Evolutionary conservation across 1,140 invertebrate species (phyloP).

Genomic region (Sycophaga agraensis): DNA sequence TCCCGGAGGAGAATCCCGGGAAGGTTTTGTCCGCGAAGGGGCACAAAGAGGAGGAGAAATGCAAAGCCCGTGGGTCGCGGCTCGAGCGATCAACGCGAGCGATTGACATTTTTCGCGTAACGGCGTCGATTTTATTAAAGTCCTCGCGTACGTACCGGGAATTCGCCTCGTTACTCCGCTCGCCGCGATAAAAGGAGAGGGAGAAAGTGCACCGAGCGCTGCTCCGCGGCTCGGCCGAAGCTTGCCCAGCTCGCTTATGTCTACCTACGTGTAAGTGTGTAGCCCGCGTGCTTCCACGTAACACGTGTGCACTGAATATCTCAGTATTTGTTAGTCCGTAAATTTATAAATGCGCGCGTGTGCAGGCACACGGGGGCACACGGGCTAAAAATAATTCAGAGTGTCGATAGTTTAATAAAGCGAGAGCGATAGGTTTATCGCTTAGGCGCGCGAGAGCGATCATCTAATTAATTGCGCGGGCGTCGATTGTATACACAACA

Average conservation of each 20-base stretch:
- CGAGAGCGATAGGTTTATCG: neutral
- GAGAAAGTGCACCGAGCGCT: too few relatives aligned
- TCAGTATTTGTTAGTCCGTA: too few relatives aligned
- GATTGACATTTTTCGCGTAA: conserved; percentile 26
- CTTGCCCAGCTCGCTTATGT: too few relatives aligned
- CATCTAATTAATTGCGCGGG: neutral
- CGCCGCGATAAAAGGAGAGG: neutral
- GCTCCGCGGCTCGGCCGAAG: too few relatives aligned
- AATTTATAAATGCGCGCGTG: too few relatives aligned
- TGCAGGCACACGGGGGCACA: too few relatives aligned
- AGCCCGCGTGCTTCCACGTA: too few relatives aligned
- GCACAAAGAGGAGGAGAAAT: neutral
- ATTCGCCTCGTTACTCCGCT: conserved; percentile 22
- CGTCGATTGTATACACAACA: neutral
- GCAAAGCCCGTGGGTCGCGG: neutral
- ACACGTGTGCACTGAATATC: too few relatives aligned
- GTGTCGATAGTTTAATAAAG: conserved; percentile 2
- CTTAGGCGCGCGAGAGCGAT: neutral
- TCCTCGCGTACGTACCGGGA: conserved; percentile 21
- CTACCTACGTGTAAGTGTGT: too few relatives aligned
- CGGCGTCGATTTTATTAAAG: conserved; percentile 20
- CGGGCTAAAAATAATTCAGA: too few relatives aligned
- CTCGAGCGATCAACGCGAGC: conserved; percentile 11
- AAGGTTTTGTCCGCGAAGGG: neutral
- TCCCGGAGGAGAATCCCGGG: neutral